phyloP scores from a whole-genome alignment of 2,113 vertebrate genomes.

The Oenanthe melanoleuca region DNA sequence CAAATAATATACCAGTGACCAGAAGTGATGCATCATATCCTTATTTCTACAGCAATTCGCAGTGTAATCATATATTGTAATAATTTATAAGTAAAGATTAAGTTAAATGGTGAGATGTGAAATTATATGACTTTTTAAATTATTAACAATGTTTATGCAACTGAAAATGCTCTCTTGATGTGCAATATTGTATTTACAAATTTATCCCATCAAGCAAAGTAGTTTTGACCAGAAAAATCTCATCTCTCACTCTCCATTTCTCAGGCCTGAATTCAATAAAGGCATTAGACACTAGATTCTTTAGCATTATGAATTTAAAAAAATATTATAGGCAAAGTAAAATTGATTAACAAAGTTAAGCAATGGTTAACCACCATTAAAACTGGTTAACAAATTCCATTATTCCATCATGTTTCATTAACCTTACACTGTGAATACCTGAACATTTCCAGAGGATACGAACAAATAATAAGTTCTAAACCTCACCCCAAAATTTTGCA shows the following conservation, averaged over 20 bases:
- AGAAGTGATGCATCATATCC: background rate
- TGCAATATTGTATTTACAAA: slow-evolving; percentile 19
- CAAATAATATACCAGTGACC: background rate
- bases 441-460: background rate
- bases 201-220: background rate
- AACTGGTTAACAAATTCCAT: background rate
- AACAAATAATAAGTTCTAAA: background rate
- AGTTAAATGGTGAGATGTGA: background rate
- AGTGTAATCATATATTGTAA: background rate
- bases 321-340: background rate
- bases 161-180: background rate
- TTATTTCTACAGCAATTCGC: background rate
- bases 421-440: background rate
- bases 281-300: background rate
- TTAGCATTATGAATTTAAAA: background rate
- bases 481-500: background rate
- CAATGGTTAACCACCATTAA: background rate
- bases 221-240: background rate
- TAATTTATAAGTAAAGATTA: slow-evolving; percentile 34
- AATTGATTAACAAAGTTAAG: background rate
- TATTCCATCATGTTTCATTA: background rate
- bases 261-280: background rate
- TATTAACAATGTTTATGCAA: slow-evolving; percentile 19
- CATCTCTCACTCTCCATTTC: background rate
- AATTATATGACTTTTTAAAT: background rate